Evolutionary conservation across 2,797 vertebrate genomes (phyloP), one percentile per base, ranked within the genome.

Genomic region (Alca torda): DNA sequence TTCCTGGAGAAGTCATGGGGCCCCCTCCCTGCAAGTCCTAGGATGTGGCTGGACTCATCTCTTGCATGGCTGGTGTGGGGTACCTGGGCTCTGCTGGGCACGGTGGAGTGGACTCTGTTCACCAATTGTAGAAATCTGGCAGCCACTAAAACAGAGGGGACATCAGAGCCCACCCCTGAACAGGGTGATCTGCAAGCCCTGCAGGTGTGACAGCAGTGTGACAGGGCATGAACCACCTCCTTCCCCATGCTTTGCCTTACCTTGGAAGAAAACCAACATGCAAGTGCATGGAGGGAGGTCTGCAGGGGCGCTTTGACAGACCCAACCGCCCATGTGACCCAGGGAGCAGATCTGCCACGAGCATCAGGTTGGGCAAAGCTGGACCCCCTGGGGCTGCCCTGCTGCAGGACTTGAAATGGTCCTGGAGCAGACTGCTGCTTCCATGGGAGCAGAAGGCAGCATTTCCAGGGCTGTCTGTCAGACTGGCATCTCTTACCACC

Each of bases 271-370:
- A 35, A 70, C 9, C 6, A 21, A 51, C 0, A 4, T 9, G 3
- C 1, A 7, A 45, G 24, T 2, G 6, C 23, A 11, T 0, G 2
- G 23, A n/a, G 26, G 17, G 56, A 45, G 39, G 37, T 45, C 43
- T 28, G 16, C 1, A 1, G 69, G 69, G n/a, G 10, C 1, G 3
- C 45, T 50, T 19, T 0, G 4, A 28, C 19, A 31, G n/a, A 31
- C 54, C 24, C 60, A 24, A 3, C 33, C 4, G 3, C 37, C 61
- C 3, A 4, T 6, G 39, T 43, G 31, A 46, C 16, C 50, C 46
- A 14, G 45, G 51, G 28, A 70, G 39, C 11, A 4, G 50, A 12
- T 63, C 51, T 45, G 21, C 16, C 33, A 11, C 1, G 3, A 51
- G 33, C 37, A 21, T 4, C 21, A 21, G 43, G 15, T 1, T 28